A percentile compares a stretch with the other conserved stretches of the same genome.
Evolutionary conservation across 2,797 vertebrate species (phyloP).

Genomic region (Amniataba percoides): DNA sequence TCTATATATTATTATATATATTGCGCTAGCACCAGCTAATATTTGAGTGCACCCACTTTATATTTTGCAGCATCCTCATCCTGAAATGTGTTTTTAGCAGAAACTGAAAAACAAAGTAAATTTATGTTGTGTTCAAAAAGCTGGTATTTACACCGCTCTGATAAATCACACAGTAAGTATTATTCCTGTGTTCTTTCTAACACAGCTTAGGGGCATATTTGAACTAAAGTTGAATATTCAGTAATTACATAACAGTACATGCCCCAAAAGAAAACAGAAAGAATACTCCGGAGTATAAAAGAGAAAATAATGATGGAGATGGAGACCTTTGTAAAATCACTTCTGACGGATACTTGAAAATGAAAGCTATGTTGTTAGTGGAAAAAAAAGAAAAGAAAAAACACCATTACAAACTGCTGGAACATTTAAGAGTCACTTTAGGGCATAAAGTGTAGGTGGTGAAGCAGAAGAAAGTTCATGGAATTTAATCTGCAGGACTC

Average conservation of each 20-base stretch:
- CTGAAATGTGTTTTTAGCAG: background rate
- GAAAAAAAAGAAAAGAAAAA: background rate
- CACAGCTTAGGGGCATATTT: background rate
- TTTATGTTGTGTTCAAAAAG: background rate
- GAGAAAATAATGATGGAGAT: background rate
- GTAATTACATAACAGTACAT: background rate
- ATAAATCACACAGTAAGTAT: background rate
- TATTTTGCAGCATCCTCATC: background rate
- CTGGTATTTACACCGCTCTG: too few species aligned
- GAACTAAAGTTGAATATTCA: background rate
- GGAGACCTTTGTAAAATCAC: background rate
- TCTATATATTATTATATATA: too few species aligned
- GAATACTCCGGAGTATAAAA: background rate
- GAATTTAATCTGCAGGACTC: background rate
- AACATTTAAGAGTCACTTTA: conserved; percentile 1
- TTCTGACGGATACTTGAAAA: background rate
- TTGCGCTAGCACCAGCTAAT: too few species aligned
- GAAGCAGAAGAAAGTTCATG: conserved; percentile 29
- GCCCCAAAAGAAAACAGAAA: background rate
- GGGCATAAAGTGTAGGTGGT: conserved; percentile 31
- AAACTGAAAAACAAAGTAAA: background rate
- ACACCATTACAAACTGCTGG: background rate
- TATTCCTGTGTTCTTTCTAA: background rate
- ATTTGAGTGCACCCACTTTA: background rate
- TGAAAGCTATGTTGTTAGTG: background rate